phyloP scores from a whole-genome alignment of 2,113 vertebrate genomes.

The Pedionomus torquatus region DNA sequence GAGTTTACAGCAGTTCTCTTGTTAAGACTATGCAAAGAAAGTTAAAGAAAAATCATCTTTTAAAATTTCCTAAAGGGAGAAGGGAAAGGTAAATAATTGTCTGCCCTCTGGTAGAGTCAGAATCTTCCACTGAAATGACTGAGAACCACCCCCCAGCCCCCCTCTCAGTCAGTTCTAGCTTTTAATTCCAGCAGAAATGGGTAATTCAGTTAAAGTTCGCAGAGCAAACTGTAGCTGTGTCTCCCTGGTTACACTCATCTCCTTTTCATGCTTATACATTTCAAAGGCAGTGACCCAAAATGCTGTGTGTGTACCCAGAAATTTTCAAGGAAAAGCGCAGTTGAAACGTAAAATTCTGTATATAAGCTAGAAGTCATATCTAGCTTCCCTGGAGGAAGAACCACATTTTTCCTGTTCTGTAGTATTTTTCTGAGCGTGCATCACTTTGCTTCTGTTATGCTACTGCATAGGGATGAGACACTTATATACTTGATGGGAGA shows the following conservation, averaged over 20 bases:
- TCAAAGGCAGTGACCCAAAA: neutral
- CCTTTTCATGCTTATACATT: neutral
- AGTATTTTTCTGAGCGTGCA: neutral
- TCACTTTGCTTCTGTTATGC: neutral
- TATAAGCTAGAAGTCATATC: neutral
- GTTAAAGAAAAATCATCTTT: neutral
- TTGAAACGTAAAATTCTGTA: neutral
- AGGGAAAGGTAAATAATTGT: conserved; percentile 28
- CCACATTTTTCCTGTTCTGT: neutral
- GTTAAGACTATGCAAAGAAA: neutral
- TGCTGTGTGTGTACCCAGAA: neutral
- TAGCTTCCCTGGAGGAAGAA: neutral
- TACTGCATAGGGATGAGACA: neutral
- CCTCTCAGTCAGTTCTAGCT: neutral
- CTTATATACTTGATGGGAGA: neutral
- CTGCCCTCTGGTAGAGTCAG: neutral
- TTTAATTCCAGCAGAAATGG: conserved; percentile 8
- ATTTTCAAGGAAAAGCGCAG: neutral
- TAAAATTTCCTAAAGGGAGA: neutral
- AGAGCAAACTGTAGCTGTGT: neutral
- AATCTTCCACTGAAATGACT: neutral
- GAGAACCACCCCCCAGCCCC: neutral
- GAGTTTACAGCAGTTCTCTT: neutral
- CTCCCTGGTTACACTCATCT: neutral
- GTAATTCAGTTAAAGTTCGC: neutral